Evolutionary conservation across 2,888 invertebrate genomes (phyloP), one percentile per base, ranked within the genome.

Genomic region (Didymodactylos carnosus): DNA sequence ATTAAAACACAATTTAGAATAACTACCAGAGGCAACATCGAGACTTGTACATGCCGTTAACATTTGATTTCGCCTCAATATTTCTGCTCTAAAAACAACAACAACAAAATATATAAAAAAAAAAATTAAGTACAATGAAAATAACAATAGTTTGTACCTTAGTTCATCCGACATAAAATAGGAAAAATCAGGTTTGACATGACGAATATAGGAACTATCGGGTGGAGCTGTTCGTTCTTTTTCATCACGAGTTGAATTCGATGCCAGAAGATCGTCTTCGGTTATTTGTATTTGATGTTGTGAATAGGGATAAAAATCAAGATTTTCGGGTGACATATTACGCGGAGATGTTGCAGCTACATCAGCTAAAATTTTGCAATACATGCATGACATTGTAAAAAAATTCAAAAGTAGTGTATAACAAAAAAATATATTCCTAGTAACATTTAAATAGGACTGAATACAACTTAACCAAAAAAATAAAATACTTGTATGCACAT

Each of bases 81-180:
- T 11, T 62, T 62, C 62, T 19, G 1, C 11, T 62, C 62, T 62
- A 25, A n/a, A 35, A 10, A 29, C 27, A 53, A 53, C 7, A 8
- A 53, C 13, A 4, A 14, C 14, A 25, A n/a, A n/a, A n/a, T n/a
- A 49, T 23, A 49, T 41, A 41, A 41, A 41, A 41, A 3, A 41
- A 41, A 41, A 41, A 23, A n/a, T 49, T n/a, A 46, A 46, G n/a
- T 8, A 46, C 19, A 46, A 46, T 5, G 23, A 16, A 6, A 4
- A 25, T 25, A 10, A 11, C 13, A 16, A 29, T 62, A n/a, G n/a
- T n/a, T n/a, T n/a, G n/a, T 25, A 62, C 46, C 74, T 71, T n/a
- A 74, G 40, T 16, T 74, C 74, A 72, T 74, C 71, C 46, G 62
- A 62, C 74, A 74, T 74, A 39, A 74, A 74, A 46, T 74, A 74